Conservation (phyloP, 2,888 invertebrate species). For the Lepidocyrtoides sp. region DNA sequence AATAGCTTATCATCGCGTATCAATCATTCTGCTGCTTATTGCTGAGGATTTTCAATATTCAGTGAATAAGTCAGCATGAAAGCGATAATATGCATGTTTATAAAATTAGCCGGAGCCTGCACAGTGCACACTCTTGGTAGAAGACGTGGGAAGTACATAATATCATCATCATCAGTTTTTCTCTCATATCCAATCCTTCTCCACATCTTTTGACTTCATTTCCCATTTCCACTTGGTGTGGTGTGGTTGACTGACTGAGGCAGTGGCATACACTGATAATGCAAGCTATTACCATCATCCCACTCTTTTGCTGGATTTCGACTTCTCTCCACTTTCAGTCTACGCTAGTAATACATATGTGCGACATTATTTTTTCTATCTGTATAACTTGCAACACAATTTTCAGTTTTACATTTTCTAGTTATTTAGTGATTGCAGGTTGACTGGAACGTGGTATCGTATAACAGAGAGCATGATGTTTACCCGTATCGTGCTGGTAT, state of each 20-base stretch:
- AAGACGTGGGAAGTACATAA: not conserved
- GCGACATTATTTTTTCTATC: no score
- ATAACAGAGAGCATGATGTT: no score
- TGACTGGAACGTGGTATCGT: no score
- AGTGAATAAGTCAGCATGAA: not conserved
- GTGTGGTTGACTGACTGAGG: slow-evolving; percentile 22
- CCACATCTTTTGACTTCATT: slow-evolving; percentile 55
- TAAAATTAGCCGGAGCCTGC: no score
- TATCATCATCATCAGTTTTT: slow-evolving; percentile 10
- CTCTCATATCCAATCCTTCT: slow-evolving; percentile 26
- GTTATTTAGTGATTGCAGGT: no score
- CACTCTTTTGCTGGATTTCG: not conserved
- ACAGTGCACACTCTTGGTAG: no score
- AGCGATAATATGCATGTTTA: no score
- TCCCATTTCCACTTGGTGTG: slow-evolving; percentile 60
- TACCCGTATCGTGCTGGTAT: no score
- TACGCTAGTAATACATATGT: not conserved
- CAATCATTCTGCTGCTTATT: not conserved
- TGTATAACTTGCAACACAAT: no score
- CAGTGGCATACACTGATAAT: not conserved
- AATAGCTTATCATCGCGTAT: not conserved
- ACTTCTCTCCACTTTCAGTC: not conserved
- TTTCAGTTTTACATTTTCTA: no score
- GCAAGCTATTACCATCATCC: not conserved
- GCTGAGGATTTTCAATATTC: not conserved